Percentiles rank a stretch among this genome's conserved stretches.
These are phyloP conservation scores for Tapirus terrestris DNA, from an alignment of 2,113 vertebrate species.

Conservation along the genomic window DNA sequence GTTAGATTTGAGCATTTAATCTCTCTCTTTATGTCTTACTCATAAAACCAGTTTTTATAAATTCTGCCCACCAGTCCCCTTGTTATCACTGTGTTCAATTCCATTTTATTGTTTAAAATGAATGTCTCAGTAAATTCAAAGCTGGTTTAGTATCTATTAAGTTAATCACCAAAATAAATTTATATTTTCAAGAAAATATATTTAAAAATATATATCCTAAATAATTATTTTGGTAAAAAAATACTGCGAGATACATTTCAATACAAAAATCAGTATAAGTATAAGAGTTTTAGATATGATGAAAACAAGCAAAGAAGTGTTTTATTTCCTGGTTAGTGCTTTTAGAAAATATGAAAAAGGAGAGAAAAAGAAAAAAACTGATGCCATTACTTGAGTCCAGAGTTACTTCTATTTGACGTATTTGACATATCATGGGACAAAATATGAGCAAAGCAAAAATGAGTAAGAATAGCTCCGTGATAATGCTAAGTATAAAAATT, in stretches of 20 bases:
- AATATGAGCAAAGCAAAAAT: constrained; percentile 53
- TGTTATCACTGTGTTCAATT: background rate
- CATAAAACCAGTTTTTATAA: background rate
- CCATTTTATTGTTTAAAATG: constrained; percentile 19
- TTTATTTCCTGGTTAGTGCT: background rate
- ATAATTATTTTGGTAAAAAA: constrained; percentile 43
- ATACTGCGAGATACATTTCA: constrained; percentile 14
- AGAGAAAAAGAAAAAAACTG: background rate
- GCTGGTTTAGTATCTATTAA: background rate
- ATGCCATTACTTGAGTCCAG: background rate
- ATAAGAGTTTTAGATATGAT: background rate
- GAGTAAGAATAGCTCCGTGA: background rate
- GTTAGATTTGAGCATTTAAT: background rate
- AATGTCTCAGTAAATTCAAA: background rate
- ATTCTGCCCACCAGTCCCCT: background rate
- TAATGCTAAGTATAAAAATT: background rate
- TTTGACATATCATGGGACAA: constrained; percentile 40
- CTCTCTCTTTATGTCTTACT: background rate
- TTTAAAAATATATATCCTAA: background rate
- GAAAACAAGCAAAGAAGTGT: constrained; percentile 25
- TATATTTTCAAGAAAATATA: constrained; percentile 19
- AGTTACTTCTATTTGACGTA: constrained; percentile 46
- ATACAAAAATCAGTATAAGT: background rate
- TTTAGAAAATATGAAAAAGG: background rate
- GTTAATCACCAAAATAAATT: background rate